Percentiles rank a stretch among this genome's conserved stretches.
These are phyloP conservation scores for Dermatemys mawii DNA, from an alignment of 2,113 vertebrate species.

Conservation along the genomic window DNA sequence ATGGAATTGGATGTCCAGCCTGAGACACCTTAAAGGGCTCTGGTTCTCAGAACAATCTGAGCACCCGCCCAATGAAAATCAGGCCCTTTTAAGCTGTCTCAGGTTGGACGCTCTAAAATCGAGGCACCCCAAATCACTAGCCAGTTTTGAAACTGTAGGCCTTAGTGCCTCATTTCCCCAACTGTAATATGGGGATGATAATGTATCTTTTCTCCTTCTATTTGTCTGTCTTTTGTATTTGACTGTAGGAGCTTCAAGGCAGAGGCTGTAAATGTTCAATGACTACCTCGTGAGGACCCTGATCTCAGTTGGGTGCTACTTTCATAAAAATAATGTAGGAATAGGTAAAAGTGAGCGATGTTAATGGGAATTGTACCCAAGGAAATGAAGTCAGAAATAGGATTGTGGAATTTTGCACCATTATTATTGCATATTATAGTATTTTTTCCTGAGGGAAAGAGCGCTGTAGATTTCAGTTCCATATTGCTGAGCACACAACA, in stretches of 20 bases:
- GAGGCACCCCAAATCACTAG: background rate
- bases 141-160: background rate
- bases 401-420: background rate
- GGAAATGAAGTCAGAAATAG: background rate
- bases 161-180: background rate
- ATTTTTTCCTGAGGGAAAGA: background rate
- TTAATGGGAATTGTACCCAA: background rate
- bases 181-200: background rate
- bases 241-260: background rate
- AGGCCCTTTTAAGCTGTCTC: background rate
- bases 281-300: background rate
- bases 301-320: background rate
- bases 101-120: background rate
- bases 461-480: background rate
- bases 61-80: background rate
- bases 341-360: background rate
- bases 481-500: background rate
- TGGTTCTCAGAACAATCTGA: background rate
- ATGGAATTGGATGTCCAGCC: slow-evolving; percentile 5
- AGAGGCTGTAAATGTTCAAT: background rate
- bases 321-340: background rate
- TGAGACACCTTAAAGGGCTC: background rate
- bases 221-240: background rate
- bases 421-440: background rate
- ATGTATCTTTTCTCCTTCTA: background rate